Evolutionary conservation across 2,797 vertebrate genomes (phyloP).

Genomic region (Rhinoraja longicauda): DNA sequence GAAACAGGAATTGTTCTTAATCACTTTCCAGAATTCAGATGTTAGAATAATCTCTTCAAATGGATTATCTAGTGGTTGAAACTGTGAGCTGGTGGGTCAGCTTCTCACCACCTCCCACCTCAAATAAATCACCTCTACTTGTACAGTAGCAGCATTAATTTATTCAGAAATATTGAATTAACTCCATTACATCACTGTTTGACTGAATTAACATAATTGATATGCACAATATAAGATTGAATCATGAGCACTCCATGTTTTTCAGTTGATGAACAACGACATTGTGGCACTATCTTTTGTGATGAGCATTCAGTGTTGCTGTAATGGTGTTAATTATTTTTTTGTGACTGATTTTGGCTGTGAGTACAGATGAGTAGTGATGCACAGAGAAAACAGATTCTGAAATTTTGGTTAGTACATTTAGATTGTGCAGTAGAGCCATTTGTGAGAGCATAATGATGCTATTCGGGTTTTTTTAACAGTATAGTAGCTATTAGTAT

Average conservation of each 20-base stretch:
- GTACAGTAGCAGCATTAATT: conserved; percentile 39
- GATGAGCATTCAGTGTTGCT: not conserved
- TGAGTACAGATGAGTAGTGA: conserved; percentile 43
- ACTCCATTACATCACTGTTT: conserved; percentile 45
- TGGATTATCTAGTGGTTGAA: conserved; percentile 43
- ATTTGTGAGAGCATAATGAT: conserved; percentile 42
- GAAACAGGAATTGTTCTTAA: conserved; percentile 34
- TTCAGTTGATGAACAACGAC: not conserved
- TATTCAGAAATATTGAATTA: conserved; percentile 44
- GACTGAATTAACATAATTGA: conserved; percentile 48
- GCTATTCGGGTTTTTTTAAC: conserved; percentile 41
- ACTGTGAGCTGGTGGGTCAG: conserved; percentile 41
- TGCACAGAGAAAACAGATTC: conserved; percentile 44
- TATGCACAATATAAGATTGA: conserved; percentile 39
- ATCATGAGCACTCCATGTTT: not conserved
- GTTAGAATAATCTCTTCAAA: conserved; percentile 43
- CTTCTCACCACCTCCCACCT: not conserved
- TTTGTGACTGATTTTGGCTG: conserved; percentile 37
- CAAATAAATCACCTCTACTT: conserved; percentile 32
- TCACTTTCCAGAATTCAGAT: conserved; percentile 43
- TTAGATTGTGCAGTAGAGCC: conserved; percentile 40
- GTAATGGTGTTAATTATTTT: conserved; percentile 39
- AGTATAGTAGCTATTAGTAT: not conserved
- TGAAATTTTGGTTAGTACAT: conserved; percentile 40
- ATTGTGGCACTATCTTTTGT: conserved; percentile 8